Evolutionary conservation across 2,888 invertebrate species (phyloP).

Genomic region (Charanyca ferruginea): DNA sequence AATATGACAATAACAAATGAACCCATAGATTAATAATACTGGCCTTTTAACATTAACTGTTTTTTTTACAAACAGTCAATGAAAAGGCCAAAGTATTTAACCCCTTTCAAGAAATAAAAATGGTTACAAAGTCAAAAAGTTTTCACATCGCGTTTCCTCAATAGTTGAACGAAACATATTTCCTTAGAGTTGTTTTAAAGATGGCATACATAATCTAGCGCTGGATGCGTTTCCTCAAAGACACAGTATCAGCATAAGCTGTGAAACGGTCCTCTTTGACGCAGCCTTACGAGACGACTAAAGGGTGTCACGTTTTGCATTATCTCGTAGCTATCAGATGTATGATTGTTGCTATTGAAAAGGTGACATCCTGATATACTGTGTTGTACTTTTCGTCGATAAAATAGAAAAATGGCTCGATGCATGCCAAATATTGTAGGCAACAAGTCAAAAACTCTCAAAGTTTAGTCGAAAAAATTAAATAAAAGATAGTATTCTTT

Average conservation of each 20-base stretch:
- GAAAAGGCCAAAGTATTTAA: constrained; percentile 24
- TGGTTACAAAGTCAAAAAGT: constrained; percentile 49
- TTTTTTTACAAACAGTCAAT: constrained; percentile 22
- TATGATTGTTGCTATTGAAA: constrained; percentile 75
- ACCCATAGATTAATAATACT: not conserved
- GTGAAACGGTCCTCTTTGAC: constrained; percentile 79
- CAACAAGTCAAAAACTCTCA: not conserved
- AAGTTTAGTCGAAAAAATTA: too few relatives aligned
- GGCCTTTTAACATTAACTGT: constrained; percentile 16
- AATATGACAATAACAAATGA: constrained; percentile 7
- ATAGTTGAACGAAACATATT: constrained; percentile 72
- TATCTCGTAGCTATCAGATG: constrained; percentile 69
- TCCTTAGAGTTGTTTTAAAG: constrained; percentile 72
- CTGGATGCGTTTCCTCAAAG: constrained; percentile 80
- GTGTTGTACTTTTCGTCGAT: constrained; percentile 64
- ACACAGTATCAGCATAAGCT: constrained; percentile 79
- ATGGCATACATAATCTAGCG: constrained; percentile 76
- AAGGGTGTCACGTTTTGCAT: constrained; percentile 80
- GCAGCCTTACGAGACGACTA: constrained; percentile 69
- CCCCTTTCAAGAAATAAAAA: constrained; percentile 24
- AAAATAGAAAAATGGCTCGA: constrained; percentile 45
- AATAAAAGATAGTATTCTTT: too few relatives aligned
- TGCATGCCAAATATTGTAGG: not conserved
- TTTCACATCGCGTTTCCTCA: constrained; percentile 40
- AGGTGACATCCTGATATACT: constrained; percentile 66